Evolutionary conservation across 92 coral and sea anemone genomes (phyloP).

Genomic region (Siderastrea siderea): DNA sequence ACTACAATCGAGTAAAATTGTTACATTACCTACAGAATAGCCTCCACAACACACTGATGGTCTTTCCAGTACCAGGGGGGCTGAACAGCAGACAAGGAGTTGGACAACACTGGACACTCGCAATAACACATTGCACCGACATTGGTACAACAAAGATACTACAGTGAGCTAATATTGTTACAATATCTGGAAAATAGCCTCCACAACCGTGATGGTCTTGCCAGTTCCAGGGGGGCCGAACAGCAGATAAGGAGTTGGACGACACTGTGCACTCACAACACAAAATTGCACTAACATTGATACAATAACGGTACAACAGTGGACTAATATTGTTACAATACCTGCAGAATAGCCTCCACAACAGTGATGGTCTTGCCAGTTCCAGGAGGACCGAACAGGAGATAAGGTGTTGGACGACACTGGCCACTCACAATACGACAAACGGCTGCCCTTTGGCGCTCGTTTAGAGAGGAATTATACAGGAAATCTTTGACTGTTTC

Average conservation of each 20-base stretch:
- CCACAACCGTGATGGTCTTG: conserved; percentile 91
- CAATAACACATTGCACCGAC: not conserved
- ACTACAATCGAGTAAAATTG: not conserved
- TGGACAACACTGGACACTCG: no score
- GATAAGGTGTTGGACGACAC: conserved; percentile 92
- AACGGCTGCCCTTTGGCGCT: conserved; percentile 95
- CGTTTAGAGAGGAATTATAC: conserved; percentile 88
- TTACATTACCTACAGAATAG: conserved; percentile 76
- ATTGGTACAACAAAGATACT: not conserved
- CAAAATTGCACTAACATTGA: not conserved
- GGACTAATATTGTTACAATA: not conserved
- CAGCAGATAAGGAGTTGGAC: not conserved
- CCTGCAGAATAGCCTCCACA: conserved; percentile 96
- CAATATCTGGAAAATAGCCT: conserved; percentile 41
- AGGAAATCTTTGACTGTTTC: conserved; percentile 42
- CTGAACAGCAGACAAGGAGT: no score
- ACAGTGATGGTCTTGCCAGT: conserved; percentile 95
- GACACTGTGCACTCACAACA: conserved; percentile 79
- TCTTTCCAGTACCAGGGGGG: no score
- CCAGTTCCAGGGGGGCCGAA: conserved; percentile 99
- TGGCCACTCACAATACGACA: conserved; percentile 91
- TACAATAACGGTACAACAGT: not conserved
- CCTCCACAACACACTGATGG: no score
- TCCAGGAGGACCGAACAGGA: conserved; percentile 95
- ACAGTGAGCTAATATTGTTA: not conserved